A percentile compares a stretch with the other conserved stretches of the same genome.
Conservation (phyloP, 2,888 invertebrate species). For the Drosophila cognata region DNA sequence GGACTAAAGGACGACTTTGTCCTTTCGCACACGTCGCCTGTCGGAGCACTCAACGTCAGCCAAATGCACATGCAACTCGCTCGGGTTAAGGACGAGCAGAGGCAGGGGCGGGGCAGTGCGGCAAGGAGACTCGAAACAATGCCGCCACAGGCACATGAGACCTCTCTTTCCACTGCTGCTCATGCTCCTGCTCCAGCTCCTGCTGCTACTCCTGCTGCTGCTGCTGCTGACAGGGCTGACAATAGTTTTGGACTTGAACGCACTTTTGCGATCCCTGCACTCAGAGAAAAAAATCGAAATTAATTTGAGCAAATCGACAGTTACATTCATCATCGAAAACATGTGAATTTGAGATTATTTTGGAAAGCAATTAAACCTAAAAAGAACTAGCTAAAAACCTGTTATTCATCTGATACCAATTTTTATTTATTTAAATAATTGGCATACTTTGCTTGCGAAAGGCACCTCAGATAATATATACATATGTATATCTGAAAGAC, state of each 20-base stretch:
- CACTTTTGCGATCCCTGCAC: slow-evolving; percentile 53
- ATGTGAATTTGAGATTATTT: not conserved
- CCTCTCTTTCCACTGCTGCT: not conserved
- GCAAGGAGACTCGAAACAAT: slow-evolving; percentile 48
- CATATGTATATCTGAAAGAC: not conserved
- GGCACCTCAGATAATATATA: not conserved
- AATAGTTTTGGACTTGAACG: slow-evolving; percentile 67
- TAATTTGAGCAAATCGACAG: not conserved
- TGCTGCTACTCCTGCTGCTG: slow-evolving; percentile 21
- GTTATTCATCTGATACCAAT: not conserved
- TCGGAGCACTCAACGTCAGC: slow-evolving; percentile 77
- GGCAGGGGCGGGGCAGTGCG: not conserved
- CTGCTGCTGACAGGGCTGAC: slow-evolving; percentile 63
- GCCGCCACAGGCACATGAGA: slow-evolving; percentile 58
- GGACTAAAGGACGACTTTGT: slow-evolving; percentile 46
- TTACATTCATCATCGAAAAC: not conserved
- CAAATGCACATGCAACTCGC: slow-evolving; percentile 69
- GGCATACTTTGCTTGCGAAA: not conserved
- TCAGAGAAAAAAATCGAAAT: not conserved
- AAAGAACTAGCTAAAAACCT: not conserved
- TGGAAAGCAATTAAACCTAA: not conserved
- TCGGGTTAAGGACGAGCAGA: slow-evolving; percentile 2
- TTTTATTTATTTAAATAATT: not conserved
- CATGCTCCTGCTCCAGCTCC: not conserved
- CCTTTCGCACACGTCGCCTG: slow-evolving; percentile 71